Evolutionary conservation across 2,113 vertebrate genomes (phyloP), one percentile per base, ranked within the genome.

Genomic region (Pygoscelis adeliae): DNA sequence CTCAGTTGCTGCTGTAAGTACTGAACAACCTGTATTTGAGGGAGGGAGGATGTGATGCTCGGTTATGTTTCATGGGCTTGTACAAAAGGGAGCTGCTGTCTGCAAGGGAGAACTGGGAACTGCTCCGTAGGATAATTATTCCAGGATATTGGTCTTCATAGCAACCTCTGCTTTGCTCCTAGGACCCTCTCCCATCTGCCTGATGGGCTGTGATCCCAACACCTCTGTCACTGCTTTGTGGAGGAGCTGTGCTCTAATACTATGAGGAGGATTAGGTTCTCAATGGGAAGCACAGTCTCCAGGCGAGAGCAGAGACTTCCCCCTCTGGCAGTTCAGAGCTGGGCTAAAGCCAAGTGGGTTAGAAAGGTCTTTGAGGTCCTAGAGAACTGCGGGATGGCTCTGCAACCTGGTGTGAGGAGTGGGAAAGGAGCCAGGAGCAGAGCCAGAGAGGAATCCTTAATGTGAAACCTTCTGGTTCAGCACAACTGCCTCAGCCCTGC

Each of bases 321-420:
- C 71, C 66, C 76, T 83, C 77, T 0, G 36, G 83, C 84, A 61
- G 7, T 22, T 61, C 0, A 1, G 71, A 76, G 90, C 87, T 96
- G 97, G 91, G 87, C 63, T 21, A 15, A 2, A 52, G 93, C 96
- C 97, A 95, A 96, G 87, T 76, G 77, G 93, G 93, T 93, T 21
- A 95, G 89, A 30, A 34, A 74, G 88, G 94, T 58, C 91, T 95
- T 81, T 70, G 92, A 97, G 96, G 92, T 69, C 58, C 11, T 8
- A 4, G 61, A 76, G 70, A 78, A 56, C 6, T 3, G 34, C 53
- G 77, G 65, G 56, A 83, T 23, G 72, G 86, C 90, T 83, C 83
- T 30, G 76, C 63, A 92, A 76, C 69, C 87, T 20, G 79, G 53
- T 29, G 90, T 25, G 92, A 95, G 90, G 67, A n/a, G 79, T 7